Base-by-base conservation (phyloP, 2,113 vertebrate species). In the Megaceryle maxima region DNA sequence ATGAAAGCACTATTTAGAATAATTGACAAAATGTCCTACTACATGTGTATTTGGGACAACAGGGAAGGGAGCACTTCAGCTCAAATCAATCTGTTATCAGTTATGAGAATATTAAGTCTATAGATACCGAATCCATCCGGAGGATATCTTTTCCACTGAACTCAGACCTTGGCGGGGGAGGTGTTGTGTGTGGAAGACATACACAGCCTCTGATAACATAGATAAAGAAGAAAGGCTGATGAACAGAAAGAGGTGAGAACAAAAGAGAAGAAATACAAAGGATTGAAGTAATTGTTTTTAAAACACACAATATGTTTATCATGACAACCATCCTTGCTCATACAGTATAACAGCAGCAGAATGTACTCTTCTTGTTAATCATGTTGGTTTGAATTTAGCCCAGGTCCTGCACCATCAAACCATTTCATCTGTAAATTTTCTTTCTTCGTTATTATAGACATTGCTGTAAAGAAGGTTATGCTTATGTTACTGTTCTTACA, bases 341-440 rank as follows among this genome's bases (percentile, higher is more conserved):
- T 37, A 60, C 16, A 22, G 5, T 70, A 29, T 9, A 84, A 53
- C 44, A 68, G 16, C 28, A 76, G 24, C 9, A 37, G 55, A 69
- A 90, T 24, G 28, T 89, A 33, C 13, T 79, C 17, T 60, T 66
- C 15, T 37, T 95, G 16, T 57, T 68, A 28, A 31, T 60, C 46
- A 19, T 37, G 13, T 44, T 68, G 35, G 7, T 39, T 92, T 87
- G 44, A 37, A 17, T 70, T 83, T 70, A 83, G 37, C 13, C 46
- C 50, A 59, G 29, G 33, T 81, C 37, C 13, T 62, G 50, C 3
- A 0, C 11, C 83, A 78, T 87, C 59, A 87, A 72, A 89, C 13
- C 16, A 79, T 88, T 96, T 87, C 69, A 80, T 94, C 70, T 59
- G 22, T 22, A 72, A 6, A 28, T 95, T 82, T 82, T 59, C 11